Evolutionary conservation across 2,888 invertebrate species (phyloP).

Genomic region (Dryobota labecula): DNA sequence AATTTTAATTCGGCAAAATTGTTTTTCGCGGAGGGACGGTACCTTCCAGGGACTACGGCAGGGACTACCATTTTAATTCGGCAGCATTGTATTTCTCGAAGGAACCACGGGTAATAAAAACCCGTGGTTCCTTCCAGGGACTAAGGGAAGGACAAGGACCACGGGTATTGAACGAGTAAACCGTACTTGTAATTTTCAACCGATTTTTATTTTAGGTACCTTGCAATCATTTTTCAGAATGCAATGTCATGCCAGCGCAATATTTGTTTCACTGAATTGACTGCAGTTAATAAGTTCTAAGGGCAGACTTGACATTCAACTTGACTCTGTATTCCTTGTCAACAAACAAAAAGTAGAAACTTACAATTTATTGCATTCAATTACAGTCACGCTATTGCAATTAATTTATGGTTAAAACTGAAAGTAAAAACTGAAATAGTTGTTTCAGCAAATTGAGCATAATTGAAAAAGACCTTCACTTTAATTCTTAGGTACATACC

Average conservation of each 20-base stretch:
- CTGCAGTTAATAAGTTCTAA: slow-evolving; percentile 27
- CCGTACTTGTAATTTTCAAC: not conserved
- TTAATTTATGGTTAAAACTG: slow-evolving; percentile 45
- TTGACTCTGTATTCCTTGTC: slow-evolving; percentile 46
- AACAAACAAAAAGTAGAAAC: slow-evolving; percentile 35
- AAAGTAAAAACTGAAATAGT: slow-evolving; percentile 24
- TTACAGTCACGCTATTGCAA: slow-evolving; percentile 37
- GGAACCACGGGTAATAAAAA: no score
- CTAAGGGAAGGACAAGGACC: no score
- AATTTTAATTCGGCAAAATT: no score
- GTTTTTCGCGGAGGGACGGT: no score
- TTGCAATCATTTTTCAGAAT: slow-evolving; percentile 6
- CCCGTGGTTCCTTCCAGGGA: no score
- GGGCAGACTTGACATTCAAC: slow-evolving; percentile 53
- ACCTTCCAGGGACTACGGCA: no score
- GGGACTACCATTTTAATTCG: no score
- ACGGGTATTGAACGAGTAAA: no score
- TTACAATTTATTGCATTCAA: slow-evolving; percentile 46
- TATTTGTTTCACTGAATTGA: slow-evolving; percentile 28
- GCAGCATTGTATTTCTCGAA: no score
- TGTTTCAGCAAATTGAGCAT: slow-evolving; percentile 15
- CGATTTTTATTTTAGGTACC: not conserved
- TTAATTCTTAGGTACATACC: slow-evolving; percentile 59
- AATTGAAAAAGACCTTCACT: slow-evolving; percentile 50
- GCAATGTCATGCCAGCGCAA: slow-evolving; percentile 26